Base-by-base conservation (phyloP, 2,888 invertebrate species). In the Abscondita cerata region DNA sequence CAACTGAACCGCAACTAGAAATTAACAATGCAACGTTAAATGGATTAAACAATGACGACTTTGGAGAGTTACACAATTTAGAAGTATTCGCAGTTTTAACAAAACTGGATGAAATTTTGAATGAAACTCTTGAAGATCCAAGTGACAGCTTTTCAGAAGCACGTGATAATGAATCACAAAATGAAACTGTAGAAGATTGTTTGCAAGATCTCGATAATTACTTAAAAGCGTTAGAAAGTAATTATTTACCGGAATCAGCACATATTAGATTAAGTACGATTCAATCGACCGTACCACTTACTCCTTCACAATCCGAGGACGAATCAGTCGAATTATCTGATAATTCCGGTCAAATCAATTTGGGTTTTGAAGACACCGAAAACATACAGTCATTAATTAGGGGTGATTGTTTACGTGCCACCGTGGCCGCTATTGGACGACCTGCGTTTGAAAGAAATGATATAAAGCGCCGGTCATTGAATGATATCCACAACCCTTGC, bases 31-130 rank as follows among this genome's bases (percentile, higher is more conserved):
- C 59, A 48, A 57, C 56, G n/a, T 40, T 65, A 13, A 25, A 59
- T 20, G 64, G 67, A 4, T 40, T 66, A 6, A 50, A 54, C 36
- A 25, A 54, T 1, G 25, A 25, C 40, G 15, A n/a, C 33, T 13
- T 8, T 40, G 59, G 25, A 38, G 60, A 34, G 12, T 52, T 57
- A 25, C 65, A 69, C 19, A 71, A 74, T 59, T 62, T 72, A 5
- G 80, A 80, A 65, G 79, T 78, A 5, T 82, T 86, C 81, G 81
- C 83, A 73, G 84, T 86, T 64, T 78, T 87, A 67, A 83, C 84
- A 70, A 84, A 84, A 73, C 77, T 87, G 65, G 87, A 87, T 75
- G 84, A 85, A 74, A 83, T 86, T 61, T 75, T 87, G 68, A 85
- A 87, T 70, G 84, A 83, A 67, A 84, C 84, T 54, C 72, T 84